Evolutionary conservation across 1,140 invertebrate species (phyloP).

Genomic region (Brachionus manjavacas): DNA sequence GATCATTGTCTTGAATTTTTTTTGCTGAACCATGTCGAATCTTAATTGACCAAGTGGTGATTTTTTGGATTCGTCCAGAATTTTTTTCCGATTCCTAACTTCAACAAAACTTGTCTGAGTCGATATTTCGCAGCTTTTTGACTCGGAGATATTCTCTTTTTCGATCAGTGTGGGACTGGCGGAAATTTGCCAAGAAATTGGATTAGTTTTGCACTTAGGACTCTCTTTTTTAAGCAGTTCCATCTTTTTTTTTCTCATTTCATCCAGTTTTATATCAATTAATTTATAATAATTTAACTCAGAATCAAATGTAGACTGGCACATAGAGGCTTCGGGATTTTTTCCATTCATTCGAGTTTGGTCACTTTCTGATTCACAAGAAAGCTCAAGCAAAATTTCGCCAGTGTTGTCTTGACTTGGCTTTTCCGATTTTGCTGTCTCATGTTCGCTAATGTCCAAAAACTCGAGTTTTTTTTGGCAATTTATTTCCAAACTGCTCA

Average conservation of each 20-base stretch:
- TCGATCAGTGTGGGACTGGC: neutral
- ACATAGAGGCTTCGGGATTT: neutral
- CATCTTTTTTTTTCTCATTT: neutral
- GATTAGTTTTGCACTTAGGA: neutral
- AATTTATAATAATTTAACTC: conserved; percentile 19
- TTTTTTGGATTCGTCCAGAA: neutral
- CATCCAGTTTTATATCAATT: conserved; percentile 28
- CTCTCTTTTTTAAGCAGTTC: neutral
- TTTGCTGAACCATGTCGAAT: neutral
- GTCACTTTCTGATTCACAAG: neutral
- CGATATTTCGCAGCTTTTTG: neutral
- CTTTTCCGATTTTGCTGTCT: neutral
- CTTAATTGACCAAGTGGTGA: neutral
- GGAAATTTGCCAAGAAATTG: conserved; percentile 16
- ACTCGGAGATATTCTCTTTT: neutral
- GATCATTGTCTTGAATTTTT: conserved; percentile 38
- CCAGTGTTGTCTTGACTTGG: conserved; percentile 14
- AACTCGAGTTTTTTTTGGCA: conserved; percentile 13
- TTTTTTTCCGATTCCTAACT: neutral
- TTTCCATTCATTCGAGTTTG: neutral
- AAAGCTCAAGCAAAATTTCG: conserved; percentile 13
- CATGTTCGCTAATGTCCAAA: neutral
- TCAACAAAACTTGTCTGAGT: conserved; percentile 36
- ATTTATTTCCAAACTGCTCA: neutral
- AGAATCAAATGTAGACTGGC: neutral